Evolutionary conservation across 2,888 invertebrate genomes (phyloP).

Genomic region (Arge pagana): DNA sequence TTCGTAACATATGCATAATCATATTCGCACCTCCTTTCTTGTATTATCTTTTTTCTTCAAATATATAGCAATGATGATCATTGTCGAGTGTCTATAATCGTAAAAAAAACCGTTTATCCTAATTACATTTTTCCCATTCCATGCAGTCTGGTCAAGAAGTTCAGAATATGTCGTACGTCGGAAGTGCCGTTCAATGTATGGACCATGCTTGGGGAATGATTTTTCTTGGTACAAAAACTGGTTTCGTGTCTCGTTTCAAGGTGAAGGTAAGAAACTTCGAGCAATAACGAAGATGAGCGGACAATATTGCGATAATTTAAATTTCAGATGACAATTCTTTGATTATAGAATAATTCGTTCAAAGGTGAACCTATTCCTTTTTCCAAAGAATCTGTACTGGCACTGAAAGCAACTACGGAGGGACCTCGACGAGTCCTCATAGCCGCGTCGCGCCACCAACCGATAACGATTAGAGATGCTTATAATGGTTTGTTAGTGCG

Average conservation of each 20-base stretch:
- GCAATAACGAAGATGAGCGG: neutral
- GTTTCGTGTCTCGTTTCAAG: constrained; percentile 72
- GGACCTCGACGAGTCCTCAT: constrained; percentile 73
- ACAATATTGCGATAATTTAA: neutral
- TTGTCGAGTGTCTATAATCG: neutral
- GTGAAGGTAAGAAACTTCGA: constrained; percentile 62
- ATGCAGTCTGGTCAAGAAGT: constrained; percentile 63
- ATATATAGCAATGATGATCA: neutral
- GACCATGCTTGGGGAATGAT: constrained; percentile 74
- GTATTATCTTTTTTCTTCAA: neutral
- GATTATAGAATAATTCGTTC: constrained; percentile 40
- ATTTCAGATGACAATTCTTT: neutral
- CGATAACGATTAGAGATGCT: constrained; percentile 75
- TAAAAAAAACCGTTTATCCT: too few species aligned
- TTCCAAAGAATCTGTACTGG: constrained; percentile 70
- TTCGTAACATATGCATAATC: constrained; percentile 5
- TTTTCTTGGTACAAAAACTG: constrained; percentile 74
- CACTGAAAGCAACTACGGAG: constrained; percentile 73
- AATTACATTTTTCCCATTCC: too few species aligned
- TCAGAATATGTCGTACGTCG: constrained; percentile 61
- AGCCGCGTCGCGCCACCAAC: constrained; percentile 71
- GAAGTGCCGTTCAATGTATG: constrained; percentile 75
- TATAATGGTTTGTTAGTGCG: constrained; percentile 70
- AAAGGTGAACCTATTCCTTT: constrained; percentile 59
- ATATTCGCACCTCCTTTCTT: constrained; percentile 2